Percentiles rank a stretch among this genome's conserved stretches.
Conservation (phyloP, 92 coral and sea anemone genomes). For the Phenganax subtilis region DNA sequence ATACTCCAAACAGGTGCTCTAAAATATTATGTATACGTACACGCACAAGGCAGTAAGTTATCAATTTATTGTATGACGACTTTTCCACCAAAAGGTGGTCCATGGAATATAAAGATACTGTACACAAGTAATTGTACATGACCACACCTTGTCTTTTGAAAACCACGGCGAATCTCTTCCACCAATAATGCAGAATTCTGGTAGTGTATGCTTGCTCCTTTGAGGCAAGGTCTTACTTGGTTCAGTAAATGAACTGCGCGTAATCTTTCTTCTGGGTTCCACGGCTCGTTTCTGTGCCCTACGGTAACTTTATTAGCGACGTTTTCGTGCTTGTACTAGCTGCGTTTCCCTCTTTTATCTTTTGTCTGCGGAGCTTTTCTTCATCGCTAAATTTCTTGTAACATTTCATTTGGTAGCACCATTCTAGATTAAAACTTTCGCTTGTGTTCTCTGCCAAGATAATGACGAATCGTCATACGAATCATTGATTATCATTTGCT, state of each 20-base stretch:
- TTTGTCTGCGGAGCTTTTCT: no score
- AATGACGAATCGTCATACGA: not conserved
- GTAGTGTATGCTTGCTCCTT: conserved; percentile 15
- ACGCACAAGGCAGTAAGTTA: no score
- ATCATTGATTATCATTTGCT: no score
- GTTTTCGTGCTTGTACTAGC: no score
- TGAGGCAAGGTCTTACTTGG: conserved; percentile 7
- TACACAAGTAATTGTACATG: no score
- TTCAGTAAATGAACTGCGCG: not conserved
- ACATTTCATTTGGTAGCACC: conserved; percentile 22
- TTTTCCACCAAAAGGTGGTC: no score
- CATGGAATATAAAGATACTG: no score
- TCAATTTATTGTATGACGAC: no score
- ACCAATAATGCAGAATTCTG: conserved; percentile 14
- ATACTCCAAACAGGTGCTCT: no score
- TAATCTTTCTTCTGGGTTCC: conserved; percentile 21
- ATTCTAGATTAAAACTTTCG: not conserved
- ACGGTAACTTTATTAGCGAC: not conserved
- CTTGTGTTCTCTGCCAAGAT: not conserved
- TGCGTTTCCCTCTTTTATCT: conserved; percentile 1
- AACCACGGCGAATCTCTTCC: conserved; percentile 27
- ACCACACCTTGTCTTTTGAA: not conserved
- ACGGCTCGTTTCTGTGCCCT: not conserved
- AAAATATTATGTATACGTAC: no score
- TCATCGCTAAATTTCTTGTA: no score